phyloP scores from a whole-genome alignment of 1,140 invertebrate species.

The Aphelinus certus region DNA sequence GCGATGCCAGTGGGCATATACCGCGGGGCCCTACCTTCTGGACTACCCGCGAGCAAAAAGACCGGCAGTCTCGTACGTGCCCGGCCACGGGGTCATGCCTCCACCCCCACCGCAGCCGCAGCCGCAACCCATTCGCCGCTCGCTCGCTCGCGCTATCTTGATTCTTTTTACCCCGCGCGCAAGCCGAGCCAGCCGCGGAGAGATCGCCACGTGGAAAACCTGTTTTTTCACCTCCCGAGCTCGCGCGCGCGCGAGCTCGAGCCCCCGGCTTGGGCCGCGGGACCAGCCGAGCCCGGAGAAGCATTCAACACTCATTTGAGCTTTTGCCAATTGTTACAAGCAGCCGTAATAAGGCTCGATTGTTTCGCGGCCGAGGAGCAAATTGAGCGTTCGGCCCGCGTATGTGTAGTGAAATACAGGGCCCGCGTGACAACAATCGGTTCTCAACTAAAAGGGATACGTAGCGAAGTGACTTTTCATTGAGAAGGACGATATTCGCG shows the following conservation, averaged over 20 bases:
- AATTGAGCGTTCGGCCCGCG: too few species aligned
- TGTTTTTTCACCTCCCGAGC: slow-evolving; percentile 32
- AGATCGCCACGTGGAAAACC: slow-evolving; percentile 32
- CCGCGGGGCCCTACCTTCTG: slow-evolving; percentile 49
- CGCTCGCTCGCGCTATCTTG: slow-evolving; percentile 28
- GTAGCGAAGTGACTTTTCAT: too few species aligned
- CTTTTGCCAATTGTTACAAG: background rate
- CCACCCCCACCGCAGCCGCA: slow-evolving; percentile 44
- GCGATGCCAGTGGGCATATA: slow-evolving; percentile 37
- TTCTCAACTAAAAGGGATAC: too few species aligned
- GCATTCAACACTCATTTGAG: slow-evolving; percentile 17
- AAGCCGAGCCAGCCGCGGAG: too few species aligned
- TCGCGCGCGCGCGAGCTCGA: background rate
- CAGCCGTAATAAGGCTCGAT: too few species aligned
- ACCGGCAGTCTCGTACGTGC: slow-evolving; percentile 61
- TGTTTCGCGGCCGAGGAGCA: too few species aligned
- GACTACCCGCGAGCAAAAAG: slow-evolving; percentile 40
- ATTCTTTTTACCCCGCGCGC: slow-evolving; percentile 19
- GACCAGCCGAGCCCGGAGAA: background rate
- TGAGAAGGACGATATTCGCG: too few species aligned
- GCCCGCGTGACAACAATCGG: too few species aligned
- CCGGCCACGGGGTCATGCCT: slow-evolving; percentile 60
- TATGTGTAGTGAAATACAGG: too few species aligned
- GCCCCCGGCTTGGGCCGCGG: background rate
- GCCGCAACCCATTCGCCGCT: slow-evolving; percentile 17